Evolutionary conservation across 2,888 invertebrate genomes (phyloP).

Genomic region (Aricia artaxerxes): DNA sequence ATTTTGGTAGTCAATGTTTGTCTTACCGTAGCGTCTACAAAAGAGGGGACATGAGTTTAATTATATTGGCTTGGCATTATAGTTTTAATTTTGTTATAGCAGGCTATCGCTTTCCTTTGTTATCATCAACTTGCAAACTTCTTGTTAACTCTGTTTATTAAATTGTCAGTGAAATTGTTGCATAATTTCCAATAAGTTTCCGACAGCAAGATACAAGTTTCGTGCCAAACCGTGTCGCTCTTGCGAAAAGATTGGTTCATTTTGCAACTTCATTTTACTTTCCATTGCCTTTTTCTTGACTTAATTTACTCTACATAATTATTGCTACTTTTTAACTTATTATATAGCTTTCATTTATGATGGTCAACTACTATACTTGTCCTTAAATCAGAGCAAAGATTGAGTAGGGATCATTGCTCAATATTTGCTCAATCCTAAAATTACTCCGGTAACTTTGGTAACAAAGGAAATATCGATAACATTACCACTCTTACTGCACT

Average conservation of each 20-base stretch:
- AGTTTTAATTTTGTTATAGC: neutral
- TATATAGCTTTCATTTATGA: neutral
- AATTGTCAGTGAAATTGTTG: slow-evolving; percentile 2
- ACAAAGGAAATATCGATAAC: too few species aligned
- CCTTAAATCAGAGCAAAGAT: neutral
- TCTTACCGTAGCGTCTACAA: neutral
- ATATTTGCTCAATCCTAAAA: too few species aligned
- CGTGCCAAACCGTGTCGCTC: slow-evolving; percentile 2
- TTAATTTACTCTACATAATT: neutral
- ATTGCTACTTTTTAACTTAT: neutral
- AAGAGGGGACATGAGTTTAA: neutral
- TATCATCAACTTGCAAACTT: neutral
- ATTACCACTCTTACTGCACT: too few species aligned
- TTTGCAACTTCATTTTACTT: slow-evolving; percentile 34
- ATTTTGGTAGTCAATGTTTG: too few species aligned
- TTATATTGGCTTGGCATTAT: neutral
- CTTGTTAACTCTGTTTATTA: neutral
- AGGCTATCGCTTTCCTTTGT: neutral
- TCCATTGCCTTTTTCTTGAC: neutral
- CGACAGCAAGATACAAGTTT: neutral
- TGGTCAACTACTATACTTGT: neutral
- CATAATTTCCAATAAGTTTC: slow-evolving; percentile 2
- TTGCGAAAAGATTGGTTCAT: slow-evolving; percentile 25
- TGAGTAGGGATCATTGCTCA: too few species aligned
- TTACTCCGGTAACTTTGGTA: too few species aligned